Conservation (phyloP, 2,797 vertebrate genomes). For the Furcifer pardalis region DNA sequence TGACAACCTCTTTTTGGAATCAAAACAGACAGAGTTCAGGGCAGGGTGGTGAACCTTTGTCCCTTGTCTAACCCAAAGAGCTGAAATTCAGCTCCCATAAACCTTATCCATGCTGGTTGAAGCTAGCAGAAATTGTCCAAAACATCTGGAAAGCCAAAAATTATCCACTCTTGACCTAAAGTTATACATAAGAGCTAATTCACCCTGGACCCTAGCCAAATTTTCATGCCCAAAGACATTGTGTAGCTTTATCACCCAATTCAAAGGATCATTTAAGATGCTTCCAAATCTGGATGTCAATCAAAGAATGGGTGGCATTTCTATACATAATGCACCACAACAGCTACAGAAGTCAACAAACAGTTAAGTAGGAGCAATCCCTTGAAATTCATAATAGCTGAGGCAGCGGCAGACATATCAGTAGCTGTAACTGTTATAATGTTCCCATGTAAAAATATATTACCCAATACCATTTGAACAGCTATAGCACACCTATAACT, state of each 20-base stretch:
- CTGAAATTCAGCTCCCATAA: neutral
- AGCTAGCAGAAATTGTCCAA: neutral
- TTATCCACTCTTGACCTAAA: neutral
- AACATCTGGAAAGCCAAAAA: neutral
- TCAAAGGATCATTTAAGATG: neutral
- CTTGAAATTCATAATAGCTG: neutral
- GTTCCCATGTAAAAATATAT: too few species aligned
- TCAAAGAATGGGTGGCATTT: neutral
- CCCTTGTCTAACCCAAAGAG: neutral
- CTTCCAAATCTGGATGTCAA: neutral
- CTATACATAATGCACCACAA: too few species aligned
- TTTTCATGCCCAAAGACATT: too few species aligned
- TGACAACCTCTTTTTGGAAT: neutral
- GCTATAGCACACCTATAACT: too few species aligned
- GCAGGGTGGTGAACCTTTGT: neutral
- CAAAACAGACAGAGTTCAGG: neutral
- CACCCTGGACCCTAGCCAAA: neutral
- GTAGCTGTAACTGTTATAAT: too few species aligned
- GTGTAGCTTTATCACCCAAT: neutral
- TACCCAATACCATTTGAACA: too few species aligned
- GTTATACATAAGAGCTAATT: neutral
- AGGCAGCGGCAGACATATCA: too few species aligned
- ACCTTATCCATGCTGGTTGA: neutral
- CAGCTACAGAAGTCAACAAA: neutral
- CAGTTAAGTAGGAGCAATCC: neutral